Evolutionary conservation across 2,797 vertebrate genomes (phyloP).

Genomic region (Vireo griseus): DNA sequence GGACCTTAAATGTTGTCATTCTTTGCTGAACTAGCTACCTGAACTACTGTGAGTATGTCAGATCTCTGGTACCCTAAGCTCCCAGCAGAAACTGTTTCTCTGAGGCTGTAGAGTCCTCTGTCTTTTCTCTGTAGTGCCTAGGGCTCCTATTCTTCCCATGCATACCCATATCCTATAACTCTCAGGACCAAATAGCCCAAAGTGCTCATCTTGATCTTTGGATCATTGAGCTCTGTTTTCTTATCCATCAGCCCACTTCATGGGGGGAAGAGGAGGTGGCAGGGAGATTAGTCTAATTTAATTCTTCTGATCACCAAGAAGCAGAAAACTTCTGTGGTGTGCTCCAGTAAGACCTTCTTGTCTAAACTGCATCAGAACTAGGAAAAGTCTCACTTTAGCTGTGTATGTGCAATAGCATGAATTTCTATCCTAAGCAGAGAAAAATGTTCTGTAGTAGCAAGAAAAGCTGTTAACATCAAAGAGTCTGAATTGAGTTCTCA

Average conservation of each 20-base stretch:
- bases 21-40: background rate
- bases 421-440: background rate
- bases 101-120: background rate
- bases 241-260: background rate
- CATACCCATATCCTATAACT: background rate
- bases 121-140: background rate
- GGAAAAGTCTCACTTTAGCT: background rate
- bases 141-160: background rate
- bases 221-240: background rate
- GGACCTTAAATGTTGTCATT: background rate
- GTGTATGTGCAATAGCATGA: background rate
- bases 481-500: background rate
- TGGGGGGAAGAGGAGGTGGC: accelerated
- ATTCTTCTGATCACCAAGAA: background rate
- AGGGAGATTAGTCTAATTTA: background rate
- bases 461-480: background rate
- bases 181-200: background rate
- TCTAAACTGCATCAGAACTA: background rate
- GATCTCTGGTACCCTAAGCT: background rate
- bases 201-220: background rate
- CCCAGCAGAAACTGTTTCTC: background rate
- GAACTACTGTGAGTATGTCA: background rate
- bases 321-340: background rate
- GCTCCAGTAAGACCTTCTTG: background rate
- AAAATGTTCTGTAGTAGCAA: background rate